Evolutionary conservation across 2,888 invertebrate genomes (phyloP), one percentile per base, ranked within the genome.

Genomic region (Buathra laborator): DNA sequence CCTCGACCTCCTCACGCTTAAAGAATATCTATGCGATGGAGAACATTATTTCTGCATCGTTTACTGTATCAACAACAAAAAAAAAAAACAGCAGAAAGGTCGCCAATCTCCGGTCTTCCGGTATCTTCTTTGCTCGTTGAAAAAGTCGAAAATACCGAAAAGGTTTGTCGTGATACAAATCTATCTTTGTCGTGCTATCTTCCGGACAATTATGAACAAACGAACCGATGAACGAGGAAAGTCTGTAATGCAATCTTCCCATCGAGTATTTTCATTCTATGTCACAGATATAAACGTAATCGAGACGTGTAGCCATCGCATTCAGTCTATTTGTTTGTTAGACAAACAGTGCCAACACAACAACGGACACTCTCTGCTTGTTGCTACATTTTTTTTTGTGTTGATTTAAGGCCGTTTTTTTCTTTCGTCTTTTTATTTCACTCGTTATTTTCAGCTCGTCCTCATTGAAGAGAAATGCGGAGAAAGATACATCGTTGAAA

Each of bases 41-140:
- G 24, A 53, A 5, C 56, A 10, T 56, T 19, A 24, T 56, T 56
- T 16, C 16, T 3, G 53, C 19, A 16, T 16, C 53, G 9, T 24
- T 53, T 53, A 16, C 16, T 24, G 24, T 19, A 10, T 16, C 10
- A 56, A 56, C 24, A 14, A 12, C 7, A 56, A 12, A 37, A 56
- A 12, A 37, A 62, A 32, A 7, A 7, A 14, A 24, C 14, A 14
- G 32, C 29, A 62, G 62, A 32, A 56, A 4, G 14, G 14, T 29
- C 29, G 6, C 1, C 12, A 62, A 62, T 32, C 32, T 37, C 32
- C 62, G 62, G 62, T 9, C n/a, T 62, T 62, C 62, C 62, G 62
- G 62, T 32, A 29, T 37, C 62, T 29, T n/a, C 62, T 14, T 37
- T 37, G 29, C n/a, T 14, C 32, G 62, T 29, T 14, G 2, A 14